These are phyloP conservation scores for Bombus superbus DNA, from an alignment of 1,140 invertebrate genomes.

Conservation along the genomic window DNA sequence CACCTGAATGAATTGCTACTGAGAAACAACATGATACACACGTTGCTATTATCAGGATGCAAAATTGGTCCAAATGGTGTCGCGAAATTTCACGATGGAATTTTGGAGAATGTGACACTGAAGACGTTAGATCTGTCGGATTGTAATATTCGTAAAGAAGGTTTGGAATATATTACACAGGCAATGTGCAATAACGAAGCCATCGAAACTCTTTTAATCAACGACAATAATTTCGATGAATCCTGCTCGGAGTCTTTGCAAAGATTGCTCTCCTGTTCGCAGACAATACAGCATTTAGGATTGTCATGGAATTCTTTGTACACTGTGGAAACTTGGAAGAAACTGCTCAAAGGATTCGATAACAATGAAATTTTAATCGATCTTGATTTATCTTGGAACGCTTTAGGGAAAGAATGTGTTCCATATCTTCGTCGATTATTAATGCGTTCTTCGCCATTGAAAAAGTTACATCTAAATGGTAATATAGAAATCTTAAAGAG, in stretches of 20 bases:
- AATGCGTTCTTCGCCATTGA: constrained; percentile 45
- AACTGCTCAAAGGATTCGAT: constrained; percentile 68
- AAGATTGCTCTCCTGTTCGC: constrained; percentile 68
- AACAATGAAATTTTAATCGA: constrained; percentile 66
- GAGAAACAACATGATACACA: constrained; percentile 72
- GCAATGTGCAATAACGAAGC: constrained; percentile 64
- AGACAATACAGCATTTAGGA: constrained; percentile 76
- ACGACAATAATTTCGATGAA: constrained; percentile 76
- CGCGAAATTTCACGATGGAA: constrained; percentile 71
- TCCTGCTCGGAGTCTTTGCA: constrained; percentile 65
- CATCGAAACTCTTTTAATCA: constrained; percentile 75
- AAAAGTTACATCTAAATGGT: constrained; percentile 72
- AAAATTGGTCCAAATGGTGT: constrained; percentile 77
- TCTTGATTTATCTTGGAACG: constrained; percentile 80
- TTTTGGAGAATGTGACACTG: constrained; percentile 68
- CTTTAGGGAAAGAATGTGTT: constrained; percentile 64
- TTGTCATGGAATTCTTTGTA: constrained; percentile 81
- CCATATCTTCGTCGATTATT: constrained; percentile 63
- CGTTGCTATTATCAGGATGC: constrained; percentile 79
- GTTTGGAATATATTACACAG: constrained; percentile 74
- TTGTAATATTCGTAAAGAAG: constrained; percentile 80
- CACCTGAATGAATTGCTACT: constrained; percentile 78
- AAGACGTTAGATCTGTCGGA: constrained; percentile 78
- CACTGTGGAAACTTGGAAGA: constrained; percentile 68
- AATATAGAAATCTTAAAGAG: constrained; percentile 15